Evolutionary conservation across 1,140 invertebrate species (phyloP).

Genomic region (Rhizoglyphus robini): DNA sequence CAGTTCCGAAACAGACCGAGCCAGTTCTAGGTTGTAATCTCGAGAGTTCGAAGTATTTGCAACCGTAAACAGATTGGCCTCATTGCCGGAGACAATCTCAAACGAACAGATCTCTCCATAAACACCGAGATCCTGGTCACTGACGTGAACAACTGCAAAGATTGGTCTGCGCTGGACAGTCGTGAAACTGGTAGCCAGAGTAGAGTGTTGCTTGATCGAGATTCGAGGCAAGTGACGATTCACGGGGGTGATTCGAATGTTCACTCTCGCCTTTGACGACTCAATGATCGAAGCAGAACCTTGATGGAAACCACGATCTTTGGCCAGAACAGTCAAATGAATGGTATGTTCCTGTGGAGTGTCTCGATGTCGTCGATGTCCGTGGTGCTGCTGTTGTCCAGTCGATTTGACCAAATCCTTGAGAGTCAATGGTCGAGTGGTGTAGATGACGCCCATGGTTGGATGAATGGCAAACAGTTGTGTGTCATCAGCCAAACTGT

Average conservation of each 20-base stretch:
- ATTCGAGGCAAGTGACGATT: constrained; percentile 76
- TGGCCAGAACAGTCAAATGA: constrained; percentile 58
- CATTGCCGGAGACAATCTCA: constrained; percentile 75
- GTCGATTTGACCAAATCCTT: constrained; percentile 19
- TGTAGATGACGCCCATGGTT: constrained; percentile 68
- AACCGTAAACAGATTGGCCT: constrained; percentile 69
- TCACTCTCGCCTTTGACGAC: constrained; percentile 54
- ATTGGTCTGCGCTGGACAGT: constrained; percentile 41
- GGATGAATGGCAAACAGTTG: constrained; percentile 81
- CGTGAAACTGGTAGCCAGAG: constrained; percentile 42
- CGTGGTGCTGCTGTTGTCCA: neutral
- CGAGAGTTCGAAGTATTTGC: constrained; percentile 26
- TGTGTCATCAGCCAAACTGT: constrained; percentile 67
- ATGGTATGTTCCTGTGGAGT: neutral
- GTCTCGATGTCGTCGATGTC: constrained; percentile 26
- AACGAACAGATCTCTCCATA: constrained; percentile 59
- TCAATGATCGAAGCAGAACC: constrained; percentile 38
- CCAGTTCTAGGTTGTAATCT: constrained; percentile 37
- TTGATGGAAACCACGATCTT: constrained; percentile 59
- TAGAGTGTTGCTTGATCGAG: constrained; percentile 38
- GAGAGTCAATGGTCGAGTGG: constrained; percentile 60
- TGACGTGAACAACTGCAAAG: constrained; percentile 73
- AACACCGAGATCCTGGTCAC: constrained; percentile 59
- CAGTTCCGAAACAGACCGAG: neutral
- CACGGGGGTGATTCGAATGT: constrained; percentile 62